Percentiles rank a stretch among this genome's conserved stretches.
Conservation (phyloP, 2,113 vertebrate species). For the Periophthalmodon schlosseri region DNA sequence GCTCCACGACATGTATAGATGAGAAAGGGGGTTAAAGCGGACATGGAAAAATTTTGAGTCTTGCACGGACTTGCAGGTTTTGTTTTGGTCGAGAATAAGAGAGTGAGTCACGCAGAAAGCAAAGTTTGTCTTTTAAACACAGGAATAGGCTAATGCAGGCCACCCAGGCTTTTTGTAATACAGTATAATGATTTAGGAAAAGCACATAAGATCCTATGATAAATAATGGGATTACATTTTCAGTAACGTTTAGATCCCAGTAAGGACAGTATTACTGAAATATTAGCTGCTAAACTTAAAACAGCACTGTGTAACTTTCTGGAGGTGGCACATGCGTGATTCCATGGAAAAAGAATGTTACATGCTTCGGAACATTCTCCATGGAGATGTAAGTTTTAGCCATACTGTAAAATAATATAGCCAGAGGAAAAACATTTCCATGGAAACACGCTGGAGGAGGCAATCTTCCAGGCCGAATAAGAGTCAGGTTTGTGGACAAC, state of each 20-base stretch:
- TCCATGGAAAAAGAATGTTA: no score
- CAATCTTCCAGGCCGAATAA: no score
- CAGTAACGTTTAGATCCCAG: neutral
- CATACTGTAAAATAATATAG: no score
- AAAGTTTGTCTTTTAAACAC: conserved; percentile 21
- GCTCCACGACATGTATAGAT: conserved; percentile 55
- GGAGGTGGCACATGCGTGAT: no score
- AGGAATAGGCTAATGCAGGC: conserved; percentile 39
- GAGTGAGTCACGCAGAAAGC: conserved; percentile 47
- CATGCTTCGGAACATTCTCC: no score
- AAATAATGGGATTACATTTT: neutral
- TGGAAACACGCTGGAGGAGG: no score
- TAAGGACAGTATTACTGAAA: no score
- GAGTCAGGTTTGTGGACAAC: no score
- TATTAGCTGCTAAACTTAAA: no score
- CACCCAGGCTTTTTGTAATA: conserved; percentile 18
- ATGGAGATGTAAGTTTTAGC: no score
- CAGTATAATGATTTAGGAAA: neutral
- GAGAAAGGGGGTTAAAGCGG: conserved; percentile 43
- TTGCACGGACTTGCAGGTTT: conserved; percentile 47
- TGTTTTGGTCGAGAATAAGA: conserved; percentile 40
- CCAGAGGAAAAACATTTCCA: no score
- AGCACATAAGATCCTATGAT: neutral
- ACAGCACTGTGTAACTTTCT: no score
- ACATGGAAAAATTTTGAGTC: conserved; percentile 25